These are phyloP conservation scores for Electrophaes corylata DNA, from an alignment of 2,888 invertebrate species.

Conservation along the genomic window DNA sequence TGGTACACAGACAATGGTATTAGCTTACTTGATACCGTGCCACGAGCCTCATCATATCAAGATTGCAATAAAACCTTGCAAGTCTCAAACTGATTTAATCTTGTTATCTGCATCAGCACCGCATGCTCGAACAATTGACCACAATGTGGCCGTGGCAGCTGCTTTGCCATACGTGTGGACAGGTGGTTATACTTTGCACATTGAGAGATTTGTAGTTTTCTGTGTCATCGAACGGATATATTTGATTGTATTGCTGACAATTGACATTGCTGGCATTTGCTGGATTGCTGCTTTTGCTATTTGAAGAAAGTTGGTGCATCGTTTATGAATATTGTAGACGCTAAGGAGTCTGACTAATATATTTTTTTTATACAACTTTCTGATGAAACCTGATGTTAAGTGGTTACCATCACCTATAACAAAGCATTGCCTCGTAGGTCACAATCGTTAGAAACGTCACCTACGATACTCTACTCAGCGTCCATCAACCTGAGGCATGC, in stretches of 20 bases:
- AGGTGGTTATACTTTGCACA: slow-evolving; percentile 34
- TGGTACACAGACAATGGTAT: too few relatives aligned
- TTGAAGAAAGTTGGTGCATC: too few relatives aligned
- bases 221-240: slow-evolving; percentile 9
- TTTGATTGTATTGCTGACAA: slow-evolving; percentile 13
- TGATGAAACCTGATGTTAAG: too few relatives aligned
- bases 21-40: too few relatives aligned
- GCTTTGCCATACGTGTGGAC: slow-evolving; percentile 39
- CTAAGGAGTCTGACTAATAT: too few relatives aligned
- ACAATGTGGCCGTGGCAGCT: slow-evolving; percentile 38
- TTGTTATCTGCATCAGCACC: slow-evolving; percentile 32
- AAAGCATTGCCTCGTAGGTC: too few relatives aligned
- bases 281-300: neutral
- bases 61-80: slow-evolving; percentile 19
- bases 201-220: slow-evolving; percentile 14
- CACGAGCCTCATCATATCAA: neutral
- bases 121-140: slow-evolving; percentile 29
- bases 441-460: too few relatives aligned
- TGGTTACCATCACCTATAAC: too few relatives aligned
- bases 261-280: neutral
- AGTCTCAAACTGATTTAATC: slow-evolving; percentile 37
- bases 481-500: too few relatives aligned
- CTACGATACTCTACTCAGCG: too few relatives aligned
- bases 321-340: too few relatives aligned
- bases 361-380: too few relatives aligned